Evolutionary conservation across 2,797 vertebrate species (phyloP), one percentile per base, ranked within the genome.

Genomic region (Parambassis ranga): DNA sequence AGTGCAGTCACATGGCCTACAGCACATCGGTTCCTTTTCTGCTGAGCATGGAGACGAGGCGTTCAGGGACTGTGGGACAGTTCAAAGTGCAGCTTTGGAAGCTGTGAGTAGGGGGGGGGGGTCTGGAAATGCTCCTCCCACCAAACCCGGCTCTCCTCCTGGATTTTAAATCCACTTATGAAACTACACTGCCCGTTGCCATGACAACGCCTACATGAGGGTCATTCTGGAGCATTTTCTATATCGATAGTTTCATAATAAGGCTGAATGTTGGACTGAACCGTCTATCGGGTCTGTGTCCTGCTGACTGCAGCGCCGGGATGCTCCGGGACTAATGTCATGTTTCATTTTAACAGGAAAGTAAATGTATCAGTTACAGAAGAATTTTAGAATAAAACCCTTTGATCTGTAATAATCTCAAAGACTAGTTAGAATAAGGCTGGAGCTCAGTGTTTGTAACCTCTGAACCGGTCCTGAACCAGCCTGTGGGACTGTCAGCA

Each of bases 161-260:
- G 14, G 51, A 1, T 14, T 53, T 51, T 66, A 49, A 70, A 73
- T 81, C 65, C 48, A 68, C 61, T 82, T 73, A 55, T 47, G 37
- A 68, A 72, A 81, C 55, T 62, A 61, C 42, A 27, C 48, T 47
- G 2, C 16, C 36, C 16, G 60, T 67, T 53, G 65, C 76, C 79
- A 66, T 55, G 73, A 55, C 76, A 57, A 51, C 65, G 3, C 57
- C 26, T 10, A 20, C 15, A 30, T 47, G 51, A 26, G 42, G 48
- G 50, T 59, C 64, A 39, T 58, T 38, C 48, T 6, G 38, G 19
- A 18, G 3, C 11, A 3, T n/a, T 1, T 49, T 56, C 39, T 11
- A 1, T 52, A 26, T 75, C 65, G 81, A 72, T 69, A 11, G 65
- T 67, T 81, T 83, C 53, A 77, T 3, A n/a, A 15, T 10, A 0